These are phyloP conservation scores for Acropora tenuis DNA, from an alignment of 64 coral and sea anemone species.

Conservation along the genomic window DNA sequence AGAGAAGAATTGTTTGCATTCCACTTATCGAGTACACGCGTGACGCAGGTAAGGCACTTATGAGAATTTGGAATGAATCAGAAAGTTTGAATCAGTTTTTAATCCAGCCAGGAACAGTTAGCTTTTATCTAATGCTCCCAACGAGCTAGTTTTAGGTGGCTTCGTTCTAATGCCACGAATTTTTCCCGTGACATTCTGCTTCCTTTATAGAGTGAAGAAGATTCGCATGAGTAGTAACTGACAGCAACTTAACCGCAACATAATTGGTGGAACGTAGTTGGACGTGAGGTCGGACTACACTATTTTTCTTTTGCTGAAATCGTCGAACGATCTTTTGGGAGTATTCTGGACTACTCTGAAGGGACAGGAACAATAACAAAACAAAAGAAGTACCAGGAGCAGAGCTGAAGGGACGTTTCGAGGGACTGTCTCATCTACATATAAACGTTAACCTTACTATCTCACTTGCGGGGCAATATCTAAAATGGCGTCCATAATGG, in stretches of 20 bases:
- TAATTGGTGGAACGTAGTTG: neutral
- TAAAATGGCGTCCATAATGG: neutral
- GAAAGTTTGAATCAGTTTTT: neutral
- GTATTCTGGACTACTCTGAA: neutral
- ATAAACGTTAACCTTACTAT: neutral
- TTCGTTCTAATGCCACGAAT: neutral
- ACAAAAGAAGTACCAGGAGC: too few relatives aligned
- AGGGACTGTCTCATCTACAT: neutral
- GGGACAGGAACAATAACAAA: neutral
- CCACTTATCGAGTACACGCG: neutral
- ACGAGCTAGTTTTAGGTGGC: neutral
- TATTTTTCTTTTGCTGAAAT: neutral
- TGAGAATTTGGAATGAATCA: neutral
- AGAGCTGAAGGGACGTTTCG: neutral
- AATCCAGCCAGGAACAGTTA: neutral
- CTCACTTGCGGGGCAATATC: neutral
- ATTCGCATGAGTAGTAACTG: neutral
- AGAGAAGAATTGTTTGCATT: too few relatives aligned
- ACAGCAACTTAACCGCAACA: neutral
- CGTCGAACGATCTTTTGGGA: neutral
- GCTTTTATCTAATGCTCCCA: neutral
- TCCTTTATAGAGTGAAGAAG: constrained; percentile 1
- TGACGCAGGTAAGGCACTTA: neutral
- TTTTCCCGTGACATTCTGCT: neutral
- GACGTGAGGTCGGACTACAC: neutral